Evolutionary conservation across 2,888 invertebrate genomes (phyloP), one percentile per base, ranked within the genome.

Genomic region (Odontothrips loti): DNA sequence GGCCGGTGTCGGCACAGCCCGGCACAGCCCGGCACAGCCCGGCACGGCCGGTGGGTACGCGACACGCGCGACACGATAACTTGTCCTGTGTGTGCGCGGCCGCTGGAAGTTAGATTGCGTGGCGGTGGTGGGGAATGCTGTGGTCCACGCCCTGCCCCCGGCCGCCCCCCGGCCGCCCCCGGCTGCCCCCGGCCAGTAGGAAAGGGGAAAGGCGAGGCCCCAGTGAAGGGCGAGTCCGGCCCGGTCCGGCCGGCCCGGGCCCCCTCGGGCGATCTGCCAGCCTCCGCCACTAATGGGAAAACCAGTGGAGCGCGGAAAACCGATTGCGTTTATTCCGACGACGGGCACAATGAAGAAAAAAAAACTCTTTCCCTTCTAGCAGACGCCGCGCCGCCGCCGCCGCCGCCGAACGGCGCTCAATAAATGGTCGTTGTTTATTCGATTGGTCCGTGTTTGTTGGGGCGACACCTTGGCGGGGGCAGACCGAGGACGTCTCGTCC

Each of bases 261-360:
- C 23, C 23, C 68, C 68, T 68, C 68, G 68, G 68, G 68, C 68
- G 68, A 75, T 75, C 68, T 75, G 68, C 68, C 68, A 75, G 23
- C 23, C 27, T 12, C 68, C 68, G 68, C 68, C 68, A 75, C 68
- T 75, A 75, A 75, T 75, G 68, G 68, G 68, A 75, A 75, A 75
- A 75, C 68, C 68, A 75, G 68, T 75, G 68, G 68, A 75, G 23
- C 68, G 68, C 68, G 68, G 68, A 75, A 75, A 75, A 75, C 68
- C 68, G 68, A 75, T 75, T 75, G 68, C 68, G 68, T 75, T 75
- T 75, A 75, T 75, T 75, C 68, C 68, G 68, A 12, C 34, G 34
- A 43, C 34, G 34, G 68, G 68, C 68, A 75, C 68, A 75, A 75
- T 23, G 68, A 75, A 75, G 27, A 75, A 11, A 43, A 27, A 75